Evolutionary conservation across 2,113 vertebrate genomes (phyloP).

Genomic region (pig (Sus scrofa)): DNA sequence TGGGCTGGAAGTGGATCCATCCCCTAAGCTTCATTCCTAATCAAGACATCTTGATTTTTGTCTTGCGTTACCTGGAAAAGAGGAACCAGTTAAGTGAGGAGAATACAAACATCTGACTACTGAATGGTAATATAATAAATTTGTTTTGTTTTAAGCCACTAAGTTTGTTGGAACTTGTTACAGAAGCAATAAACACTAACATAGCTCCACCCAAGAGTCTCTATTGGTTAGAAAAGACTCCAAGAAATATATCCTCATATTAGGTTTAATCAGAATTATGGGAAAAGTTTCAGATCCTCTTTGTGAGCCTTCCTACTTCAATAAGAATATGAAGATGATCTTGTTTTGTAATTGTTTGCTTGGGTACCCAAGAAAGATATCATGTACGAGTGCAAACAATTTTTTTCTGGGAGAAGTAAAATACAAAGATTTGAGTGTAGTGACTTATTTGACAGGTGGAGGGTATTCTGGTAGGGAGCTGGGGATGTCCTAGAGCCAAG

Average conservation of each 20-base stretch:
- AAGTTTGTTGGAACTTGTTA: neutral
- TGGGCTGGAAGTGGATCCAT: neutral
- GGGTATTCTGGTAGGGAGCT: neutral
- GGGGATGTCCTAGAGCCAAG: neutral
- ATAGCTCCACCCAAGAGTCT: neutral
- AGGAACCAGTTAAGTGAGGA: neutral
- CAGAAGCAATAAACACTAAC: neutral
- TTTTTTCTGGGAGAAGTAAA: neutral
- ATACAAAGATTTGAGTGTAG: neutral
- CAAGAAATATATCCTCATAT: neutral
- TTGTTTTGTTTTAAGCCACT: neutral
- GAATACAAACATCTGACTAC: neutral
- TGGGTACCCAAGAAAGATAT: neutral
- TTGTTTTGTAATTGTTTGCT: neutral
- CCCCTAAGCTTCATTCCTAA: neutral
- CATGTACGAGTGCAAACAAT: neutral
- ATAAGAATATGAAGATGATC: neutral
- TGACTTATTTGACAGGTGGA: neutral
- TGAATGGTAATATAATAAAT: neutral
- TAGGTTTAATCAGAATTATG: neutral
- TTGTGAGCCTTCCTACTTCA: neutral
- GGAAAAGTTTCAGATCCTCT: neutral
- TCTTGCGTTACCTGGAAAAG: neutral
- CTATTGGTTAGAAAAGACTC: neutral
- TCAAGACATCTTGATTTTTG: neutral